Evolutionary conservation across 2,113 vertebrate genomes (phyloP).

Genomic region (Passer montanus): DNA sequence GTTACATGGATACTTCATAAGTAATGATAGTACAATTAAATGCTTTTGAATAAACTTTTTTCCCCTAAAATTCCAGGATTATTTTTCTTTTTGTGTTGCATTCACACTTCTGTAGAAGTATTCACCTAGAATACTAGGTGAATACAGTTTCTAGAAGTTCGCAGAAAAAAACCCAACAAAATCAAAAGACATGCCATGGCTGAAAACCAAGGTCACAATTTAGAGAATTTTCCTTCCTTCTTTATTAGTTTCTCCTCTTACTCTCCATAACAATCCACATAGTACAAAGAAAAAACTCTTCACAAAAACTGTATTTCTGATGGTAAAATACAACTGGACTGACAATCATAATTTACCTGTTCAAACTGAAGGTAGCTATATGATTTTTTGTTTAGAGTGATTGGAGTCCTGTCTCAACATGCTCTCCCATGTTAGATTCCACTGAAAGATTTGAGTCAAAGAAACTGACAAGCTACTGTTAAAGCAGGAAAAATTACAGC

Average conservation of each 20-base stretch:
- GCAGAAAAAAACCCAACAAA: not conserved
- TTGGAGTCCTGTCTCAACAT: constrained; percentile 13
- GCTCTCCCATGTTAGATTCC: not conserved
- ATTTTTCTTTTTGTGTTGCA: not conserved
- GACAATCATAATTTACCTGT: constrained; percentile 9
- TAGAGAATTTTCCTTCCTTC: not conserved
- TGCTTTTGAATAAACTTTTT: not conserved
- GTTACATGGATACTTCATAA: not conserved
- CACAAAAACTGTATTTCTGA: not conserved
- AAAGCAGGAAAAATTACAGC: constrained; percentile 33
- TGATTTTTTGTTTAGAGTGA: constrained; percentile 7
- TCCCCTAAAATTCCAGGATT: not conserved
- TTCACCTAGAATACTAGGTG: not conserved
- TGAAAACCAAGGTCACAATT: not conserved
- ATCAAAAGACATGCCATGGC: not conserved
- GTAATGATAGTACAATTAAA: not conserved
- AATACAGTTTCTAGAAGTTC: not conserved
- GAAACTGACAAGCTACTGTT: constrained; percentile 8
- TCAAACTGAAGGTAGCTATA: not conserved
- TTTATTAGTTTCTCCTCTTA: not conserved
- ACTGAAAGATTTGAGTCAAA: constrained; percentile 20
- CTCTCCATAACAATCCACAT: not conserved
- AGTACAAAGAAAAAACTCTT: not conserved
- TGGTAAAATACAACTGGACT: not conserved
- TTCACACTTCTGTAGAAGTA: not conserved